Evolutionary conservation across 2,113 vertebrate species (phyloP), one percentile per base, ranked within the genome.

Genomic region (Anguilla japonica): DNA sequence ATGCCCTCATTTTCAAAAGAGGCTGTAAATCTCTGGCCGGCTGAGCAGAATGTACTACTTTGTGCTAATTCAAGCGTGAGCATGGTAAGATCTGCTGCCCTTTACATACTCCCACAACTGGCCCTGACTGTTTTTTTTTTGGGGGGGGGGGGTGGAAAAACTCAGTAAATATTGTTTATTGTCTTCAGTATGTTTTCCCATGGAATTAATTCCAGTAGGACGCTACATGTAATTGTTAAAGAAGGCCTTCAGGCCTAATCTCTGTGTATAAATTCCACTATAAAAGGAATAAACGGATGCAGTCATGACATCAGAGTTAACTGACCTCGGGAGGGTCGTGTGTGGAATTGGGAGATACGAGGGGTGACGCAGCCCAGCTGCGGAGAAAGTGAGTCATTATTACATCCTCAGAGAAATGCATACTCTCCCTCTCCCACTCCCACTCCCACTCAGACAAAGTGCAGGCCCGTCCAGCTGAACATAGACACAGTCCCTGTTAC

Each of bases 371-470:
- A 91, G 90, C 89, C 85, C 94, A 95, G 95, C 93, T 95, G 94
- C 93, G 93, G 93, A 93, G 86, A 93, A 92, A 93, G 93, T 95
- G 94, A 95, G 89, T 95, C 95, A 95, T 91, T 93, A 92, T 92
- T 93, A 92, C 93, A 92, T 92, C 93, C 79, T 15, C 16, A 60
- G 60, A 78, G 87, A 87, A 81, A 63, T 11, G 20, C 46, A 84
- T 40, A 20, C 43, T 75, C 50, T 53, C 50, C 71, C 71, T 29
- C 71, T 75, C 71, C n/a, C 87, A 88, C 92, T 92, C 88, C 86
- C 87, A 88, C 92, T 92, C 88, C 86, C 87, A 78, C 88, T 90
- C 89, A 92, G 91, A 93, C 92, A 89, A 91, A 90, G 88, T 91
- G 46, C 92, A 94, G 93, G 92, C 84, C 7, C 88, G 50, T 81